A percentile compares a stretch with the other conserved stretches of the same genome.
Conservation (phyloP, 2,888 invertebrate genomes). For the Augochlorella aurata region DNA sequence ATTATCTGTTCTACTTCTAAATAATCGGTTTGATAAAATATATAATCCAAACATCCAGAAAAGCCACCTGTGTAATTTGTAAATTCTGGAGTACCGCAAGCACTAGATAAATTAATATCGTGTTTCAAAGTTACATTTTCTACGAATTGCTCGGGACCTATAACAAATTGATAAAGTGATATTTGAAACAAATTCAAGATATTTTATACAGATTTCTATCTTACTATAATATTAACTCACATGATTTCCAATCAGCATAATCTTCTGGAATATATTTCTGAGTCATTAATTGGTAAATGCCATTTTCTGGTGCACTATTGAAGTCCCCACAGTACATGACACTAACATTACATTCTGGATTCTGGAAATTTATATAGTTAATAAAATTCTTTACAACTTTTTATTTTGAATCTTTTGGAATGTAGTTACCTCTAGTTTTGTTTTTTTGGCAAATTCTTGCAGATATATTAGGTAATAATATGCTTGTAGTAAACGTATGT, state of each 20-base stretch:
- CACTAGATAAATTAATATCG: conserved; percentile 87
- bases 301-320: conserved; percentile 93
- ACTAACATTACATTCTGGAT: conserved; percentile 83
- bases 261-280: conserved; percentile 86
- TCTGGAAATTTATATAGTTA: conserved; percentile 70
- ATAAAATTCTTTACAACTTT: conserved; percentile 18
- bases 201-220: conserved; percentile 10
- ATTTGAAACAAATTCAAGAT: conserved; percentile 31
- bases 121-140: conserved; percentile 86
- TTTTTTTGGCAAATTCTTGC: conserved; percentile 83
- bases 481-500: conserved; percentile 93
- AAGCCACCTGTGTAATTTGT: conserved; percentile 93
- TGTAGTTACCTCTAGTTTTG: conserved; percentile 77
- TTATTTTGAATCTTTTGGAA: background rate
- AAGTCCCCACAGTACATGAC: conserved; percentile 95
- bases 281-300: conserved; percentile 90
- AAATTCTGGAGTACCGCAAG: conserved; percentile 91
- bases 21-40: conserved; percentile 89
- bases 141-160: conserved; percentile 87
- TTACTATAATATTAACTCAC: conserved; percentile 83
- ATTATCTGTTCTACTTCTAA: conserved; percentile 88
- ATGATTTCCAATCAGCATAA: conserved; percentile 90
- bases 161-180: conserved; percentile 66
- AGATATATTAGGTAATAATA: conserved; percentile 89
- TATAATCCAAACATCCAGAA: conserved; percentile 95